Base-by-base conservation (phyloP, 1,140 invertebrate species). In the Mylabris phalerata region DNA sequence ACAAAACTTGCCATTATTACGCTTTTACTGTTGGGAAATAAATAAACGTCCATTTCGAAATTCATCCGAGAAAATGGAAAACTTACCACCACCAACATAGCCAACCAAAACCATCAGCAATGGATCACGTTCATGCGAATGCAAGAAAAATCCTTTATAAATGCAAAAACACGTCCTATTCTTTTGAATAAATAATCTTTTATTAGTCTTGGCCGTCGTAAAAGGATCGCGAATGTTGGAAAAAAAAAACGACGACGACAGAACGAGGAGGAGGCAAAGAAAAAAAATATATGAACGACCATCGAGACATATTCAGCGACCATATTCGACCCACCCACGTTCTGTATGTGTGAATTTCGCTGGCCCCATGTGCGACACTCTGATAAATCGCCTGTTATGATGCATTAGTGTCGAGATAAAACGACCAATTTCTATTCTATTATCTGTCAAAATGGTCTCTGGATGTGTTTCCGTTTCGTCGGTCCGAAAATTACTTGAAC, bases 371-470 rank as follows among this genome's bases (percentile, higher is more conserved):
- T 54, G 51, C 51, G 32, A 54, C 46, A 38, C 43, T 32, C 42
- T n/a, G 38, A 46, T 44, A 56, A 48, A 56, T 56, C 42, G 48
- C 27, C 46, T 40, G 57, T 65, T 65, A 63, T 65, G 50, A 61
- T 56, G 55, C 62, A 64, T 60, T 64, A 67, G 48, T 55, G 61
- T 54, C 59, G 50, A 62, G 62, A 67, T 63, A 67, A 68, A 70
- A 64, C 67, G 68, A 64, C 64, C 68, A 70, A 70, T 70, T 70
- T 67, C 68, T 70, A 68, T 70, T 70, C 68, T 70, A 70, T 70
- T 70, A 70, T 70, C 64, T 67, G 66, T 70, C 68, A 70, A 70
- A 70, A 68, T 65, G 63, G 68, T 62, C 64, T 48, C 57, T 57
- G 60, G 60, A 61, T 52, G 42, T 57, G 59, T 58, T 50, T 51